phyloP scores from a whole-genome alignment of 2,888 invertebrate genomes.

The Epirrita christyi region DNA sequence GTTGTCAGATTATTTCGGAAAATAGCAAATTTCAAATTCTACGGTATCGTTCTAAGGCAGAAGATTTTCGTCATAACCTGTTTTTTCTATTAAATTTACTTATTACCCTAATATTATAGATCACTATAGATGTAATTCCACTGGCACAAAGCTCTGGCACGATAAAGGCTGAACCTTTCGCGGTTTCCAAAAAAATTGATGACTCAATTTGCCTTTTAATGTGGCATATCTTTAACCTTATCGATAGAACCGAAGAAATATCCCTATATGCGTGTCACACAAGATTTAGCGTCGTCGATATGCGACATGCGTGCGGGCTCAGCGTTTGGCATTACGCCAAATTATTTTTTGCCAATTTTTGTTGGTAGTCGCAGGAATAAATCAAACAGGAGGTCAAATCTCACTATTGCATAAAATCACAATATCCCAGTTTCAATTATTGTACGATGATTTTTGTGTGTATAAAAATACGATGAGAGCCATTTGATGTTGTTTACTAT shows the following conservation, averaged over 20 bases:
- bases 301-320: conserved; percentile 36
- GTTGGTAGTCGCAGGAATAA: conserved; percentile 58
- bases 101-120: no score
- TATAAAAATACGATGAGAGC: conserved; percentile 28
- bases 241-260: conserved; percentile 50
- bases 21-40: background rate
- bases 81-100: no score
- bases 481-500: conserved; percentile 26
- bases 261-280: conserved; percentile 46
- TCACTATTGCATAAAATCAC: conserved; percentile 49
- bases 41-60: no score
- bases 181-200: conserved; percentile 6
- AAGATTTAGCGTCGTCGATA: conserved; percentile 35
- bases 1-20: background rate
- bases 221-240: conserved; percentile 41
- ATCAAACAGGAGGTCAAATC: conserved; percentile 57
- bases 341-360: conserved; percentile 71
- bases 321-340: conserved; percentile 56
- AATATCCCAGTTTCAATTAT: conserved; percentile 37
- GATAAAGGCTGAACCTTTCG: background rate
- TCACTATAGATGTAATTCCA: no score
- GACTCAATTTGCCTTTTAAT: conserved; percentile 29
- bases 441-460: conserved; percentile 32
- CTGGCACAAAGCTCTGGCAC: background rate
- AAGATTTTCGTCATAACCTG: no score